These are phyloP conservation scores for Atractosteus spatula DNA, from an alignment of 2,113 vertebrate species.

Conservation along the genomic window DNA sequence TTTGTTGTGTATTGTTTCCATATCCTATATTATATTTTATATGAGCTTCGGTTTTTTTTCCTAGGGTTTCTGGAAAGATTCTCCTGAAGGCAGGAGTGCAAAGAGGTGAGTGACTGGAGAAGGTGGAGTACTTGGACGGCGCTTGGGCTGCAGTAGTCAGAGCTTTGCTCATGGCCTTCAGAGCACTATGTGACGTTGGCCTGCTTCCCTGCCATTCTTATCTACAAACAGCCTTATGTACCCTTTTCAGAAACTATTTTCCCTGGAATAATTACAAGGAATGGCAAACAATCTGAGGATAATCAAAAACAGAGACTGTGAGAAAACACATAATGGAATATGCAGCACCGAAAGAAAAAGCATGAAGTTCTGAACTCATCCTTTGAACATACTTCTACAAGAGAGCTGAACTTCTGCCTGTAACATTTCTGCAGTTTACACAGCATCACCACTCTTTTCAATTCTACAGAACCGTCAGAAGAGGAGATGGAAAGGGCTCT, in stretches of 20 bases:
- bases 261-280: background rate
- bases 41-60: too few species aligned
- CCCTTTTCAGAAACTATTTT: background rate
- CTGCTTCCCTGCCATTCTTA: background rate
- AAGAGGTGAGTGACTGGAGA: too few species aligned
- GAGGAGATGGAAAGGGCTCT: background rate
- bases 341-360: background rate
- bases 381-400: too few species aligned
- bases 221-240: background rate
- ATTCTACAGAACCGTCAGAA: background rate
- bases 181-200: too few species aligned
- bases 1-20: too few species aligned
- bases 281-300: background rate
- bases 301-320: background rate
- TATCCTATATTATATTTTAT: too few species aligned
- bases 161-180: too few species aligned
- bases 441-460: slow-evolving; percentile 19
- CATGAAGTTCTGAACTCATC: background rate
- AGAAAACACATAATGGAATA: background rate
- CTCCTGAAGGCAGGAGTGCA: too few species aligned
- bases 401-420: slow-evolving; percentile 27
- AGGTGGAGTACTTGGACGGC: too few species aligned
- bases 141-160: too few species aligned
- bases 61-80: too few species aligned
- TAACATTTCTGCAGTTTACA: slow-evolving; percentile 28